phyloP scores from a whole-genome alignment of 2,113 vertebrate genomes.

The Chinchilla lanigera region DNA sequence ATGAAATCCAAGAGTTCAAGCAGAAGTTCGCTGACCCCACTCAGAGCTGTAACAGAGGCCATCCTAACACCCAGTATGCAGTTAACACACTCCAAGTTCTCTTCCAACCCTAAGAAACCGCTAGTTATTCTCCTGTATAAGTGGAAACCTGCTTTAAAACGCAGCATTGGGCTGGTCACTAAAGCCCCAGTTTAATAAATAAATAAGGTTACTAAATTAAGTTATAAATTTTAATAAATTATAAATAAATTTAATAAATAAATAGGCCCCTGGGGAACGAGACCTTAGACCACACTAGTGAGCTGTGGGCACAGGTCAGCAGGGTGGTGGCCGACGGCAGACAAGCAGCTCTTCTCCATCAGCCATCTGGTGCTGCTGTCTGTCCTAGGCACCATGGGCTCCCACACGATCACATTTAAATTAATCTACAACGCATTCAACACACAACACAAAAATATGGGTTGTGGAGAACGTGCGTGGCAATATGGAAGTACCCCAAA shows the following conservation, averaged over 20 bases:
- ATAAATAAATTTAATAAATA: background rate
- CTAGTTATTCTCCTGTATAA: background rate
- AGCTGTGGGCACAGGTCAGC: background rate
- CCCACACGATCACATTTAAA: background rate
- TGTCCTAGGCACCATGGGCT: background rate
- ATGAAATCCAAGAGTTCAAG: background rate
- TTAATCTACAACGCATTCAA: background rate
- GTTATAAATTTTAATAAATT: background rate
- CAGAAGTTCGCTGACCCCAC: background rate
- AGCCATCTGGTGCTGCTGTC: background rate
- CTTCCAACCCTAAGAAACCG: background rate
- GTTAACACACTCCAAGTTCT: background rate
- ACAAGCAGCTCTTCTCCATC: rapidly evolving
- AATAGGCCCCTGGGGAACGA: background rate
- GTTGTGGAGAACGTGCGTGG: background rate
- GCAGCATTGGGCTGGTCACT: background rate
- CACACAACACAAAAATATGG: background rate
- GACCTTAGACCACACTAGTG: background rate
- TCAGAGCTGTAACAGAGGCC: background rate
- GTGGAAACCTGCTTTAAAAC: background rate
- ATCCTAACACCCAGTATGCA: background rate
- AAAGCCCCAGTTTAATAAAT: background rate
- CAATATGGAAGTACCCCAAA: background rate
- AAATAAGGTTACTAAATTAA: background rate
- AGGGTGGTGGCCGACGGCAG: background rate